phyloP scores from a whole-genome alignment of 2,113 vertebrate genomes.

The Centrocercus urophasianus region DNA sequence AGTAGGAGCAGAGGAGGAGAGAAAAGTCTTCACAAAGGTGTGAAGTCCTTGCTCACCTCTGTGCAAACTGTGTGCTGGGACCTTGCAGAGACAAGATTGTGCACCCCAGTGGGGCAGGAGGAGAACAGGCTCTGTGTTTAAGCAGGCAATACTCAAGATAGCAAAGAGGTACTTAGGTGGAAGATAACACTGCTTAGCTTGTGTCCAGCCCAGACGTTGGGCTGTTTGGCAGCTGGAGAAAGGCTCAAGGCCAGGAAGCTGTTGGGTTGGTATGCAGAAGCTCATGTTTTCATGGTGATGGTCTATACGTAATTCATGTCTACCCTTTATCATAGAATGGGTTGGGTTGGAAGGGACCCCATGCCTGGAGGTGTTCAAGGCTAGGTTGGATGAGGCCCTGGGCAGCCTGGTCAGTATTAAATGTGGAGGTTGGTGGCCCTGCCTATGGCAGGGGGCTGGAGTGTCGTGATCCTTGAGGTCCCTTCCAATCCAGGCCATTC shows the following conservation, averaged over 20 bases:
- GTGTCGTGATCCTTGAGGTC: no score
- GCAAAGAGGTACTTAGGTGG: neutral
- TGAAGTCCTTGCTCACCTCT: neutral
- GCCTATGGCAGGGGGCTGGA: no score
- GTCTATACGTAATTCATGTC: neutral
- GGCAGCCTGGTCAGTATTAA: no score
- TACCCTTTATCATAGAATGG: neutral
- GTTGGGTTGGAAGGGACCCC: no score
- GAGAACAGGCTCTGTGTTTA: neutral
- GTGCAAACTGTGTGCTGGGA: no score
- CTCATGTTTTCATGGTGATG: neutral
- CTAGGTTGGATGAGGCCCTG: no score
- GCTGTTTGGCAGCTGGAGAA: neutral
- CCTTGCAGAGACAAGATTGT: neutral
- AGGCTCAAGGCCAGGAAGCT: neutral
- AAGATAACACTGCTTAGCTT: neutral
- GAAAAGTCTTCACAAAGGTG: neutral
- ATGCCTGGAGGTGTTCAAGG: no score
- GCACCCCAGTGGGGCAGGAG: neutral
- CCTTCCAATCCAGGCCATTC: no score
- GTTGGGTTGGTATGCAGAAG: neutral
- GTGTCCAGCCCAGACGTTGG: neutral
- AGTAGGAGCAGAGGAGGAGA: neutral
- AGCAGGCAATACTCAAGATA: neutral
- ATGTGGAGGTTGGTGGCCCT: no score